Evolutionary conservation across 2,113 vertebrate species (phyloP), one percentile per base, ranked within the genome.

Genomic region (Nothoprocta perdicaria): DNA sequence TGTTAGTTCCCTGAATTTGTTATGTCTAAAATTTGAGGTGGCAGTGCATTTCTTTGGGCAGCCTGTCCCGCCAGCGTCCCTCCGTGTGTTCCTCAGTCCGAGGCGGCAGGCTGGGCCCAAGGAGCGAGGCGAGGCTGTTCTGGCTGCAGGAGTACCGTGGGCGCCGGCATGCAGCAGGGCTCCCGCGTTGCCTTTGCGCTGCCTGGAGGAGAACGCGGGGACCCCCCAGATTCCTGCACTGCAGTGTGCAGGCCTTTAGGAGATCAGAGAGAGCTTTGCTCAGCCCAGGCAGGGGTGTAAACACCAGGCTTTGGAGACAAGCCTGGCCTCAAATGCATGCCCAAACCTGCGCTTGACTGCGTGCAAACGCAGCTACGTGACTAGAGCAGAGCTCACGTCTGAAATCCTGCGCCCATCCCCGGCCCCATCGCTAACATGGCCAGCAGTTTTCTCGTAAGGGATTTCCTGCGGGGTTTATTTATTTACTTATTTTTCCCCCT

Each of bases 231-330:
- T 81, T 35, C 19, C 62, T 50, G 5, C 1, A 6, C 43, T 75
- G 3, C 73, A 65, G 10, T 4, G 53, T 13, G 71, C 71, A 84
- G 21, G 38, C 61, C 43, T 31, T 24, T 24, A 12, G 60, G 65
- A 66, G 45, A 84, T 75, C 80, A n/a, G 11, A 3, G 46, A 35
- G 27, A 72, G 84, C 69, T 84, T 79, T 84, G 52, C 78, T 6
- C 27, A n/a, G 53, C 55, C 10, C 48, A 3, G 35, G 29, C 84
- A 57, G 3, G 46, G 58, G 45, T 29, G 75, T 53, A 45, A 93
- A 76, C 78, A 38, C 11, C 0, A 7, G 52, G 22, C 74, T 84
- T 4, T 0, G 0, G 57, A 63, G 80, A 77, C 0, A 0, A 1
- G 4, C 31, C 68, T 2, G 2, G 27, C 46, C 84, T 75, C 33